Evolutionary conservation across 1,140 invertebrate species (phyloP).

Genomic region (Triops cancriformis): DNA sequence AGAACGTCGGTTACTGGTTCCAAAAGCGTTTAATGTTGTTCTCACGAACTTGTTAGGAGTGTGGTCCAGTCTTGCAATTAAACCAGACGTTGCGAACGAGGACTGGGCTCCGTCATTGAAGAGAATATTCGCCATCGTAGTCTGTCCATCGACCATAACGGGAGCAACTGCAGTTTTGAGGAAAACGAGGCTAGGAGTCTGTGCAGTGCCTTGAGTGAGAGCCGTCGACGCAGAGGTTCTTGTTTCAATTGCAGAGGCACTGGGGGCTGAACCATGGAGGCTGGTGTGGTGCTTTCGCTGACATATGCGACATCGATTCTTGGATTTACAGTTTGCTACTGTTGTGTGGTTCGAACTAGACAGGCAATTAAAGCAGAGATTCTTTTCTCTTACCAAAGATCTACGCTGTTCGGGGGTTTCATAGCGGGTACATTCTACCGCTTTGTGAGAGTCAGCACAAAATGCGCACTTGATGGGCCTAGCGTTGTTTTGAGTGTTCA

Average conservation of each 20-base stretch:
- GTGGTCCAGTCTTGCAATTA: neutral
- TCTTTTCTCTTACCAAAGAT: neutral
- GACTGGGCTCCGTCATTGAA: conserved; percentile 23
- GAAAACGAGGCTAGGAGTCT: neutral
- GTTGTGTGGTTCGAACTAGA: conserved; percentile 13
- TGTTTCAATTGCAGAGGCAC: neutral
- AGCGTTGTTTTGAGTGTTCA: no score
- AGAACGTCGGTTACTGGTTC: neutral
- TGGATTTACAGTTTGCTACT: neutral
- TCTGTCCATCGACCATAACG: neutral
- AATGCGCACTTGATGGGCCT: no score
- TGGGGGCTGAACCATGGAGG: conserved; percentile 17
- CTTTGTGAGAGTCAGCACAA: neutral
- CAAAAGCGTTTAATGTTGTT: neutral
- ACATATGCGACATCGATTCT: conserved; percentile 17
- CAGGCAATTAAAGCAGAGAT: conserved; percentile 20
- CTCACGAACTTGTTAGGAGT: neutral
- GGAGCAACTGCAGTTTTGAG: conserved; percentile 15
- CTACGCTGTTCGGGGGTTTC: conserved; percentile 15
- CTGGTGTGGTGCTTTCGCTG: conserved; percentile 15
- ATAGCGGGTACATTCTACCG: neutral
- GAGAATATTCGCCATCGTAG: neutral
- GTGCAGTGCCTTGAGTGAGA: neutral
- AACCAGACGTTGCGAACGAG: neutral
- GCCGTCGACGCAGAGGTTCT: neutral